Base-by-base conservation (phyloP, 2,113 vertebrate species). In the Pygoscelis antarcticus region DNA sequence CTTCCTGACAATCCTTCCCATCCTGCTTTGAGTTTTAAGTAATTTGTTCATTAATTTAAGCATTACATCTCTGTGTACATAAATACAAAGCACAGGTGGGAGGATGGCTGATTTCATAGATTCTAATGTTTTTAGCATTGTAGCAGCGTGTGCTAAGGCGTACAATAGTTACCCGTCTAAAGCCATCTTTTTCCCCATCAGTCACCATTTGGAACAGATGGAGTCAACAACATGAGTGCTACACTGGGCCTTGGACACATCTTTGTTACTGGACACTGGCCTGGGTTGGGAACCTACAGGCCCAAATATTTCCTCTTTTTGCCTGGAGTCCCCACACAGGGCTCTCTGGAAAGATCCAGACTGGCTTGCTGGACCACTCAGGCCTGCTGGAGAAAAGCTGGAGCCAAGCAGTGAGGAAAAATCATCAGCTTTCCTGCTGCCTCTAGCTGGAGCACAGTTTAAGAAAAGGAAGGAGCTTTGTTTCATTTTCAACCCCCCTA, bases 161-260 rank as follows among this genome's bases (percentile, higher is more conserved):
- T 55, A 66, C 34, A 55, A 20, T 0, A 89, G 36, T 27, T 40
- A 74, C 2, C 16, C 4, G 1, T 15, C 40, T 87, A 77, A 83
- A 44, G n/a, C 6, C 10, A 16, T 49, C 40, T 52, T 88, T n/a
- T 54, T 49, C 38, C 34, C 42, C 32, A 44, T 20, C 6, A 54
- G 55, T 34, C 57, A 46, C 30, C 23, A 20, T 11, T 42, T 60
- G 25, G 36, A 89, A 76, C 18, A 75, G 47, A 66, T 4, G 12
- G 34, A 65, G 34, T 44, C 64, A 80, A 52, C 23, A 86, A 14
- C 16, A 36, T 5, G 27, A 22, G 44, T 0, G 0, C 44, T 32
- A 46, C 44, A 23, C 10, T 0, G 2, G 49, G 23, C 54, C 34
- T 36, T 34, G 46, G 54, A 32, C 21, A 84, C 2, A 9, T 49